Percentiles rank a stretch among this genome's conserved stretches.
Conservation (phyloP, 92 coral and sea anemone species). For the Desmophyllum pertusum region DNA sequence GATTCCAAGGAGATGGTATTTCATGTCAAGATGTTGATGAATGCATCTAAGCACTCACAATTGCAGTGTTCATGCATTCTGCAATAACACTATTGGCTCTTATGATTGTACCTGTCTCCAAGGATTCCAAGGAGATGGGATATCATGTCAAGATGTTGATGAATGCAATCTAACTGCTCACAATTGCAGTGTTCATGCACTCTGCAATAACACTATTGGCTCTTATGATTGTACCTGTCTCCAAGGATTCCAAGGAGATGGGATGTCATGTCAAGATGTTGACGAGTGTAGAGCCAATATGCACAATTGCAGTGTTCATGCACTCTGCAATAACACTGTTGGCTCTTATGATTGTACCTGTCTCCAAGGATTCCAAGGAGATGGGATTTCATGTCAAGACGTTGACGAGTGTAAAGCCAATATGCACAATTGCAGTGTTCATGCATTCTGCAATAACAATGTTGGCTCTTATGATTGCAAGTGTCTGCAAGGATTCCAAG, state of each 20-base stretch:
- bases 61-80: slow-evolving; percentile 3
- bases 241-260: slow-evolving; percentile 1
- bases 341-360: slow-evolving; percentile 26
- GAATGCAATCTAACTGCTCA: background rate
- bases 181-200: slow-evolving; percentile 12
- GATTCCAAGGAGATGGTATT: slow-evolving; percentile 10
- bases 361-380: background rate
- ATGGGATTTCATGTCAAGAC: slow-evolving; percentile 5
- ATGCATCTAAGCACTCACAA: background rate
- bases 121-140: slow-evolving; percentile 17
- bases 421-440: slow-evolving; percentile 5
- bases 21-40: slow-evolving; percentile 6
- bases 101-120: background rate
- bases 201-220: background rate
- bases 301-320: slow-evolving; percentile 8
- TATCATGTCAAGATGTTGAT: background rate
- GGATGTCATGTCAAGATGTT: slow-evolving; percentile 1
- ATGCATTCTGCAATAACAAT: slow-evolving; percentile 10
- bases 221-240: slow-evolving; percentile 10
- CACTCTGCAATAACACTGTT: slow-evolving; percentile 11
- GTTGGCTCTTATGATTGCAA: background rate
- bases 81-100: slow-evolving; percentile 17
- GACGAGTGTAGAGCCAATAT: background rate
- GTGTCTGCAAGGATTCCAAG: slow-evolving; percentile 4
- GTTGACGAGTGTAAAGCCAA: slow-evolving; percentile 1